Percentiles rank a stretch among this genome's conserved stretches.
Conservation (phyloP, 2,888 invertebrate species). For the Acanthococcus lagerstroemiae region DNA sequence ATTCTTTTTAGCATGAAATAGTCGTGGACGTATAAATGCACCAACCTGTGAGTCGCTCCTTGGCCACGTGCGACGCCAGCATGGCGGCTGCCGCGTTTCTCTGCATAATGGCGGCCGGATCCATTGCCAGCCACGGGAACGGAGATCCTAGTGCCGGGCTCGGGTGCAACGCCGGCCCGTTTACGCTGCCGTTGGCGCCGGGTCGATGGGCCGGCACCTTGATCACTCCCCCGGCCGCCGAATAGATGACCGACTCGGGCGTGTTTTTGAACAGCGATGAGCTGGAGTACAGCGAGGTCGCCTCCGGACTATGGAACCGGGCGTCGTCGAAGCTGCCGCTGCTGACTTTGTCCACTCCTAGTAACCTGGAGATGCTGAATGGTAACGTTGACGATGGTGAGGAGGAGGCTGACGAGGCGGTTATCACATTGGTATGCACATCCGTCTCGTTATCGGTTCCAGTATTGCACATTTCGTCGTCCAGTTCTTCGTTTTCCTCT, state of each 20-base stretch:
- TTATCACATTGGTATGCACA: conserved; percentile 34
- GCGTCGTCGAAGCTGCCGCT: conserved; percentile 44
- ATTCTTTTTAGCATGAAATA: no score
- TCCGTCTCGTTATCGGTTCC: conserved; percentile 50
- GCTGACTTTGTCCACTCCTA: conserved; percentile 50
- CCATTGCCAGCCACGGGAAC: conserved; percentile 48
- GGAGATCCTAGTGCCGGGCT: conserved; percentile 48
- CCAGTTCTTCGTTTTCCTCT: conserved; percentile 30
- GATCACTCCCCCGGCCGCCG: conserved; percentile 57
- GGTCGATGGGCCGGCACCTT: conserved; percentile 74
- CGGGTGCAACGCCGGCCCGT: conserved; percentile 43
- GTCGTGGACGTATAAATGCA: no score
- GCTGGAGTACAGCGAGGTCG: conserved; percentile 21
- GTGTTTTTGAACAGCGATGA: conserved; percentile 6
- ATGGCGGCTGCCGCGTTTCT: conserved; percentile 45
- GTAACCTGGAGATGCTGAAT: conserved; percentile 70
- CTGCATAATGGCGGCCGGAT: conserved; percentile 44
- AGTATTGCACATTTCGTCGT: conserved; percentile 54
- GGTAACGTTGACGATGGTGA: conserved; percentile 47
- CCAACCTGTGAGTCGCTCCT: conserved; percentile 72
- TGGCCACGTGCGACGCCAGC: conserved; percentile 69
- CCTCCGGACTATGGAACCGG: conserved; percentile 35
- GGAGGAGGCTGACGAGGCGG: conserved; percentile 24
- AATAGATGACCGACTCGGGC: conserved; percentile 26
- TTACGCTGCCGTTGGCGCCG: conserved; percentile 38